A percentile compares a stretch with the other conserved stretches of the same genome.
These are phyloP conservation scores for Agrotis clavis DNA, from an alignment of 2,888 invertebrate genomes.

Conservation along the genomic window DNA sequence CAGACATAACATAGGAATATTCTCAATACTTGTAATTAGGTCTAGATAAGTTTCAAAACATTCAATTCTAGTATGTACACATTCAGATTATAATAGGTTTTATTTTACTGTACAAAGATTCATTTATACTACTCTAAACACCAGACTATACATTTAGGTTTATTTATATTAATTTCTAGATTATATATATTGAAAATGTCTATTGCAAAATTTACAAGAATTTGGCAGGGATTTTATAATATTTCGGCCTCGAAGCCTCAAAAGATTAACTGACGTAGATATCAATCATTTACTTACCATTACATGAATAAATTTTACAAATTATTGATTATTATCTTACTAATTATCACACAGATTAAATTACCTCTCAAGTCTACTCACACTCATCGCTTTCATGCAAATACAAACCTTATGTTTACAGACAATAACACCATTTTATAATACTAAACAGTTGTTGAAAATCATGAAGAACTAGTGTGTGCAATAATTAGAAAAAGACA, in stretches of 20 bases:
- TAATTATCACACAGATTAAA: neutral
- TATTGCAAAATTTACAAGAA: constrained; percentile 20
- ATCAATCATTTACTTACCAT: constrained; percentile 9
- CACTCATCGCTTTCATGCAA: neutral
- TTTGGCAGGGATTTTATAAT: constrained; percentile 31
- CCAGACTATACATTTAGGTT: neutral
- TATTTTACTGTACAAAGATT: constrained; percentile 42
- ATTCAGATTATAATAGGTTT: constrained; percentile 26
- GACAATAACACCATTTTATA: constrained; percentile 20
- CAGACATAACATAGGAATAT: constrained; percentile 21
- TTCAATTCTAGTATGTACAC: constrained; percentile 44
- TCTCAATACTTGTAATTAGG: constrained; percentile 11
- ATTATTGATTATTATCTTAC: neutral
- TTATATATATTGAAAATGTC: neutral
- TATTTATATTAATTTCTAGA: too few relatives aligned
- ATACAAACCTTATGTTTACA: constrained; percentile 2
- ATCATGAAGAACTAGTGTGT: constrained; percentile 53
- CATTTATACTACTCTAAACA: constrained; percentile 11
- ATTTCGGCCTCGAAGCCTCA: neutral
- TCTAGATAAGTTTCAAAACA: constrained; percentile 24
- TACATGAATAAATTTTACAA: neutral
- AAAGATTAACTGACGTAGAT: constrained; percentile 2
- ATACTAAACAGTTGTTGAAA: constrained; percentile 16
- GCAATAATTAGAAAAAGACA: constrained; percentile 28
- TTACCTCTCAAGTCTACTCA: neutral